These are phyloP conservation scores for Agrotis clavis DNA, from an alignment of 2,888 invertebrate genomes.

Conservation along the genomic window DNA sequence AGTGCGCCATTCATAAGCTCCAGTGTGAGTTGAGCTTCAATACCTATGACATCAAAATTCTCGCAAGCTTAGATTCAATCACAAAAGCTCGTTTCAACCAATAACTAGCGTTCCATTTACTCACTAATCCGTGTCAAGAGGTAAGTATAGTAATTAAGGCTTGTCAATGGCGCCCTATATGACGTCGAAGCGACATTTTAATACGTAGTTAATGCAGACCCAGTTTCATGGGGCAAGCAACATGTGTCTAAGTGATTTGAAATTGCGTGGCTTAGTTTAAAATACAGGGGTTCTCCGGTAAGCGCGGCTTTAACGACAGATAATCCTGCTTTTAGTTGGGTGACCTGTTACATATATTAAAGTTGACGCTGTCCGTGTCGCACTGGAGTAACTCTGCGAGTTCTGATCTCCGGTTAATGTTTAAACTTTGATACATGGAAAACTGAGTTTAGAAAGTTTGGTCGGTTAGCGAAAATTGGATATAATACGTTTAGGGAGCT, in stretches of 20 bases:
- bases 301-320: conserved; percentile 57
- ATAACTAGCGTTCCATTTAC: conserved; percentile 12
- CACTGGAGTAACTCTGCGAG: conserved; percentile 46
- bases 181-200: conserved; percentile 43
- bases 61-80: not conserved
- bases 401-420: conserved; percentile 55
- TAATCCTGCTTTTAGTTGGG: conserved; percentile 64
- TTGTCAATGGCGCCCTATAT: conserved; percentile 38
- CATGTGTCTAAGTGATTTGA: conserved; percentile 58
- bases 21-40: not conserved
- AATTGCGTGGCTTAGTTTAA: conserved; percentile 59
- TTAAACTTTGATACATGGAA: conserved; percentile 60
- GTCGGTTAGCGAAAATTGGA: conserved; percentile 33
- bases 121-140: conserved; percentile 19
- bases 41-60: not conserved
- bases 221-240: conserved; percentile 52
- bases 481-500: conserved; percentile 19
- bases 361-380: conserved; percentile 51
- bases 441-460: conserved; percentile 45
- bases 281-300: conserved; percentile 48
- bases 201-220: conserved; percentile 33
- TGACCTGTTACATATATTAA: conserved; percentile 63
- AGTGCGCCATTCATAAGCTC: not conserved
- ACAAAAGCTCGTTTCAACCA: not conserved
- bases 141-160: conserved; percentile 47